A percentile compares a stretch with the other conserved stretches of the same genome.
These are phyloP conservation scores for Galeopterus variegatus DNA, from an alignment of 2,113 vertebrate genomes.

Conservation along the genomic window DNA sequence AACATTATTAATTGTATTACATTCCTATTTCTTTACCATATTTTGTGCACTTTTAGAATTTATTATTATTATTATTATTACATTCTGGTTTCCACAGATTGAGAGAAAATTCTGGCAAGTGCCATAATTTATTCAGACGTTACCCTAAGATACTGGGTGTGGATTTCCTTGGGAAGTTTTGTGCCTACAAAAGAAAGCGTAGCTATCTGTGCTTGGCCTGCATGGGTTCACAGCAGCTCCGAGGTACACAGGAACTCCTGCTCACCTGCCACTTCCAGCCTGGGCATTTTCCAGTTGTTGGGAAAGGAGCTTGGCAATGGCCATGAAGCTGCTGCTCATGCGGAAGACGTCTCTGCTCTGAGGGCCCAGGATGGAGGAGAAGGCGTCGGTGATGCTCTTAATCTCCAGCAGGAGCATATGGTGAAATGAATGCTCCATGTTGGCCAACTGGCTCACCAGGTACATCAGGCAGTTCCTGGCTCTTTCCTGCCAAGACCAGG, in stretches of 20 bases:
- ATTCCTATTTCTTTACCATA: background rate
- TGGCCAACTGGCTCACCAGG: constrained; percentile 94
- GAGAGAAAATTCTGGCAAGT: constrained; percentile 6
- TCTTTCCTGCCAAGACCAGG: too few relatives aligned
- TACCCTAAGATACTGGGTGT: background rate
- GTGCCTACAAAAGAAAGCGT: background rate
- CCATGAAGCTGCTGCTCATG: constrained; percentile 97
- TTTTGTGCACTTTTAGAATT: background rate
- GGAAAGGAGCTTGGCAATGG: constrained; percentile 93
- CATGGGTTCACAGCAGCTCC: background rate
- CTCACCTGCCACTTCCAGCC: constrained; percentile 88
- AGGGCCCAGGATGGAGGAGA: constrained; percentile 91
- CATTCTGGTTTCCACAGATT: constrained; percentile 3
- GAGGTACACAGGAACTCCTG: background rate
- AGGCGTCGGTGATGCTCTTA: constrained; percentile 92
- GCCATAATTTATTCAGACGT: background rate
- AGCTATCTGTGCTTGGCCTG: background rate
- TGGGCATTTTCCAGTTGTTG: constrained; percentile 88
- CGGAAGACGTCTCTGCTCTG: constrained; percentile 95
- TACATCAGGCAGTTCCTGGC: constrained; percentile 93
- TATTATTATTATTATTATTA: background rate
- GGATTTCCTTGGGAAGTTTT: background rate
- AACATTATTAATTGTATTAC: background rate
- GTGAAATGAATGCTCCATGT: constrained; percentile 95
- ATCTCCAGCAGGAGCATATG: constrained; percentile 96